phyloP scores from a whole-genome alignment of 2,797 vertebrate species.

The Tapera naevia region DNA sequence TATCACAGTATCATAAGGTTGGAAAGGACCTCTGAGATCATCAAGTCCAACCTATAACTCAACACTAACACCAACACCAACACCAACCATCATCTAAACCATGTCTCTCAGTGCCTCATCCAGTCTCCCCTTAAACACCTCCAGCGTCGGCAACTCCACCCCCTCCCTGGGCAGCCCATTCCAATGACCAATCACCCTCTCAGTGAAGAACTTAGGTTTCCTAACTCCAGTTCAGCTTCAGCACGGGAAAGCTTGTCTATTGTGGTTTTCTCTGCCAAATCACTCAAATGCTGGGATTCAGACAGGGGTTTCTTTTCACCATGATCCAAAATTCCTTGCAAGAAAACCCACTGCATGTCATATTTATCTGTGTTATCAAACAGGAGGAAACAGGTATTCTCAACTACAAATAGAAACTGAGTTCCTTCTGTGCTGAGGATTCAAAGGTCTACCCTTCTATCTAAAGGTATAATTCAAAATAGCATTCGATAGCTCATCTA shows the following conservation, averaged over 20 bases:
- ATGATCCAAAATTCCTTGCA: neutral
- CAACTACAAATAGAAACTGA: neutral
- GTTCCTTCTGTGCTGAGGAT: neutral
- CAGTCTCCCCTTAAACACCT: no score
- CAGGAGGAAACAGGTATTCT: neutral
- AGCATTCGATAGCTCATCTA: neutral
- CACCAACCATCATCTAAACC: no score
- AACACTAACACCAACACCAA: no score
- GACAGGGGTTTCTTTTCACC: neutral
- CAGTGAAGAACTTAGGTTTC: no score
- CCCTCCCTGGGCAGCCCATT: no score
- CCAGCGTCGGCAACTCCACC: no score
- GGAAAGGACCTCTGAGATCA: no score
- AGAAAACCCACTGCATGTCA: neutral
- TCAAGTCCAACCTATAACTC: no score
- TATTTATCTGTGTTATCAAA: rapidly evolving
- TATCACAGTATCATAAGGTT: no score
- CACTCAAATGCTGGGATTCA: neutral
- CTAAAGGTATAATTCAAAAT: neutral
- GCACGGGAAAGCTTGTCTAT: neutral
- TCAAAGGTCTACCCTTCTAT: neutral
- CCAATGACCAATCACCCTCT: no score
- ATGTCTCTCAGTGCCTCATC: no score
- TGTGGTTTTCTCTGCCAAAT: neutral
- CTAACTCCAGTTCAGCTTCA: neutral